phyloP scores from a whole-genome alignment of 1,140 invertebrate genomes.

The Drosophila virilis region DNA sequence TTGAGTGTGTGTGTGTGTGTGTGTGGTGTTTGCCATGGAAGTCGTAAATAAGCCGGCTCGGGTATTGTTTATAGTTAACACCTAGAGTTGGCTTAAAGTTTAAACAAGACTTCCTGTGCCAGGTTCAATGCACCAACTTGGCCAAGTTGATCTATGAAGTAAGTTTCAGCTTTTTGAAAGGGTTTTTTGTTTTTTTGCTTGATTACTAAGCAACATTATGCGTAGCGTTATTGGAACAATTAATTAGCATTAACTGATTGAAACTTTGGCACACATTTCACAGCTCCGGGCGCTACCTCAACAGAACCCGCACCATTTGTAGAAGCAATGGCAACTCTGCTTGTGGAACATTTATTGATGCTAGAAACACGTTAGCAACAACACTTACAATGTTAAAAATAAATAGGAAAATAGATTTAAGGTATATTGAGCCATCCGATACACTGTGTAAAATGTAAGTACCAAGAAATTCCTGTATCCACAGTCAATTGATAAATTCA shows the following conservation, averaged over 20 bases:
- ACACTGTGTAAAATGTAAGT: not conserved
- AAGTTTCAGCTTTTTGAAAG: not conserved
- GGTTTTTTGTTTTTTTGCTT: slow-evolving; percentile 10
- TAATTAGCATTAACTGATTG: slow-evolving; percentile 69
- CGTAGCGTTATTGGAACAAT: slow-evolving; percentile 62
- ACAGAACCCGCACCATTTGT: slow-evolving; percentile 47
- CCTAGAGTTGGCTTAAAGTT: slow-evolving; percentile 59
- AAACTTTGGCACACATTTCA: slow-evolving; percentile 61
- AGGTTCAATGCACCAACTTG: slow-evolving; percentile 51
- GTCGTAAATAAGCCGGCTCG: slow-evolving; percentile 67
- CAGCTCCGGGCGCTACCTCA: slow-evolving; percentile 49
- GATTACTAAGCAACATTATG: slow-evolving; percentile 54
- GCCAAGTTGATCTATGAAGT: not conserved
- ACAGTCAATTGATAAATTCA: not conserved
- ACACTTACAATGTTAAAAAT: slow-evolving; percentile 33
- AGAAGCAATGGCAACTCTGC: slow-evolving; percentile 13
- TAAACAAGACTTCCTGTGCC: slow-evolving; percentile 45
- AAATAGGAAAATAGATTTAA: not conserved
- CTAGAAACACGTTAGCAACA: slow-evolving; percentile 51
- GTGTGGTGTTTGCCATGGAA: slow-evolving; percentile 41
- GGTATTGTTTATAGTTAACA: slow-evolving; percentile 79
- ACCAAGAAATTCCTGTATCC: too few relatives aligned
- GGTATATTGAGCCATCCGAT: not conserved
- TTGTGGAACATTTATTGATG: not conserved
- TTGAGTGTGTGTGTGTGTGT: not conserved